phyloP scores from a whole-genome alignment of 1,140 invertebrate genomes.

The Coenobita brevimanus region DNA sequence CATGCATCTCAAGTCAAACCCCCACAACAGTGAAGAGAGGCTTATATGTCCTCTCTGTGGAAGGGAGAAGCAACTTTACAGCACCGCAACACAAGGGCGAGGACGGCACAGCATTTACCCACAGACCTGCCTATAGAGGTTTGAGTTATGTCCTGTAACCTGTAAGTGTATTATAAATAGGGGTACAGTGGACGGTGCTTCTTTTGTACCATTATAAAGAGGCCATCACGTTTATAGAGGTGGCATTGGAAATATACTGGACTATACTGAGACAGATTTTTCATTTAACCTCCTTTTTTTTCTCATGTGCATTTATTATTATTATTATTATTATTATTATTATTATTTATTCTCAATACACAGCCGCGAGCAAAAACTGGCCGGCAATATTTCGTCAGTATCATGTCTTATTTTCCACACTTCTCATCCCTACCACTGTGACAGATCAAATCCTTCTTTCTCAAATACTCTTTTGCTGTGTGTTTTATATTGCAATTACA shows the following conservation, averaged over 20 bases:
- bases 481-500: no score
- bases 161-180: conserved; percentile 31
- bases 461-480: no score
- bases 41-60: no score
- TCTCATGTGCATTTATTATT: conserved; percentile 4
- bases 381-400: not conserved
- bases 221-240: conserved; percentile 46
- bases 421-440: no score
- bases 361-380: no score
- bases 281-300: not conserved
- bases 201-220: conserved; percentile 35
- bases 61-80: no score
- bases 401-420: not conserved
- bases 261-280: not conserved
- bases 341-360: not conserved
- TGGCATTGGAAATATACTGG: conserved; percentile 32
- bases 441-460: no score
- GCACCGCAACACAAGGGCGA: not conserved
- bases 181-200: conserved; percentile 54
- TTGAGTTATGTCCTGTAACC: not conserved
- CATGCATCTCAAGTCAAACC: no score
- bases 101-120: not conserved
- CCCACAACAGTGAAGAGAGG: no score
- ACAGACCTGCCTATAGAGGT: no score
- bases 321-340: not conserved